Percentiles rank a stretch among this genome's conserved stretches.
Conservation (phyloP, 2,888 invertebrate species). For the Thalpophila matura region DNA sequence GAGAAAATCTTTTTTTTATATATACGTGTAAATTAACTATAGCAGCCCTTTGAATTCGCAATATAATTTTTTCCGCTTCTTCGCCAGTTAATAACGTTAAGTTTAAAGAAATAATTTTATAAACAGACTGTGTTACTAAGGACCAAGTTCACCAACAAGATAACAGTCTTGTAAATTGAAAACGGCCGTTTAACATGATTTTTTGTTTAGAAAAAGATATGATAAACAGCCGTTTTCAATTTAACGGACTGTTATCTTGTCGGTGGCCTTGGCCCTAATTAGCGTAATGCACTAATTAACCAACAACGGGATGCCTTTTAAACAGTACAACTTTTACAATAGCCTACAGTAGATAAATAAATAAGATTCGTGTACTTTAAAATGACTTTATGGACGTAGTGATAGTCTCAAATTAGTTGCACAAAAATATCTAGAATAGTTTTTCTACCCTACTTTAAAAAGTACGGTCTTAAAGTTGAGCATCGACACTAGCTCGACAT, state of each 20-base stretch:
- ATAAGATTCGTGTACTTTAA: slow-evolving; percentile 73
- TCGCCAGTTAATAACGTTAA: slow-evolving; percentile 82
- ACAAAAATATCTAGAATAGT: slow-evolving; percentile 53
- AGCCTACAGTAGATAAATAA: slow-evolving; percentile 86
- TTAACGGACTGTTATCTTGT: no score
- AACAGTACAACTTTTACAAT: slow-evolving; percentile 90
- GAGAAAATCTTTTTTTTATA: slow-evolving; percentile 80
- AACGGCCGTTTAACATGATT: no score
- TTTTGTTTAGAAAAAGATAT: no score
- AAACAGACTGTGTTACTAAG: slow-evolving; percentile 88
- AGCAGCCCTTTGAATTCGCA: slow-evolving; percentile 72
- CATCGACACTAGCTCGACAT: slow-evolving; percentile 13
- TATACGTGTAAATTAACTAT: slow-evolving; percentile 63
- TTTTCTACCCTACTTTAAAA: slow-evolving; percentile 31
- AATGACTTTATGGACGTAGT: slow-evolving; percentile 70
- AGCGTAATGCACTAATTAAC: slow-evolving; percentile 84
- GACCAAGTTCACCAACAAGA: no score
- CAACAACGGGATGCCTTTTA: slow-evolving; percentile 90
- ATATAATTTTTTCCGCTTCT: slow-evolving; percentile 82
- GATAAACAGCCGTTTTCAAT: no score
- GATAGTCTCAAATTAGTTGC: slow-evolving; percentile 44
- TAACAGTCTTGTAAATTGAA: no score
- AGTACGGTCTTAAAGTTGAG: slow-evolving; percentile 19
- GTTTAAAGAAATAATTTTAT: slow-evolving; percentile 78
- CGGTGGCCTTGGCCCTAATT: no score